Evolutionary conservation across 2,888 invertebrate genomes (phyloP).

Genomic region (Tribolium freemani): DNA sequence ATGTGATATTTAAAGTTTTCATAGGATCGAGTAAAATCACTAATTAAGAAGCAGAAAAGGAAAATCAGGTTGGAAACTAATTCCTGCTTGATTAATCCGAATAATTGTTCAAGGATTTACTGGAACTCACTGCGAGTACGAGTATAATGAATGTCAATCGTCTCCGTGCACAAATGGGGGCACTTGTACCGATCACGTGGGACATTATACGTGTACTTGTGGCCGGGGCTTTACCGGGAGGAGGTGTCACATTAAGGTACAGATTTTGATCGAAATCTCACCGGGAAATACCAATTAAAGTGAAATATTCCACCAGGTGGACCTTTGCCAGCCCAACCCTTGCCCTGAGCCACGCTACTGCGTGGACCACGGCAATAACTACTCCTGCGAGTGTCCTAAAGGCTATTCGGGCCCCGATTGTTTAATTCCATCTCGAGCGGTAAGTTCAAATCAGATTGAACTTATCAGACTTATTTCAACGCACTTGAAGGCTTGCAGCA

Average conservation of each 20-base stretch:
- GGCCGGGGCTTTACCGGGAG: constrained; percentile 79
- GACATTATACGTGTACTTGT: constrained; percentile 78
- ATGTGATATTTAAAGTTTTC: constrained; percentile 19
- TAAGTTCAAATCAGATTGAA: constrained; percentile 69
- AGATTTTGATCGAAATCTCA: constrained; percentile 18
- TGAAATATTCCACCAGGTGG: constrained; percentile 70
- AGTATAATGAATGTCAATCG: constrained; percentile 83
- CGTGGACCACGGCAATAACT: constrained; percentile 81
- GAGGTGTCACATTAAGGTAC: constrained; percentile 80
- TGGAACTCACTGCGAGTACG: constrained; percentile 80
- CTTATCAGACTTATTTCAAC: constrained; percentile 1
- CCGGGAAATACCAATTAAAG: constrained; percentile 22
- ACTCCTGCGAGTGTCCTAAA: constrained; percentile 81
- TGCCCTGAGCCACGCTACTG: constrained; percentile 78
- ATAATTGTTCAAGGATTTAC: constrained; percentile 73
- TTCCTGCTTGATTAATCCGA: constrained; percentile 39
- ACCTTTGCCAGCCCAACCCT: constrained; percentile 79
- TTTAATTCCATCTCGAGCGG: constrained; percentile 76
- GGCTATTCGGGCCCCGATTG: constrained; percentile 80
- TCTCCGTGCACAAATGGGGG: constrained; percentile 82
- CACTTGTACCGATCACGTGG: constrained; percentile 81
- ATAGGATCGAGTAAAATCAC: neutral
- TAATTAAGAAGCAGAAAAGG: constrained; percentile 19
- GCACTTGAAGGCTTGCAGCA: constrained; percentile 71
- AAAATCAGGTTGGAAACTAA: constrained; percentile 30